Evolutionary conservation across 2,888 invertebrate species (phyloP), one percentile per base, ranked within the genome.

Genomic region (Macrosoma leucophasiata): DNA sequence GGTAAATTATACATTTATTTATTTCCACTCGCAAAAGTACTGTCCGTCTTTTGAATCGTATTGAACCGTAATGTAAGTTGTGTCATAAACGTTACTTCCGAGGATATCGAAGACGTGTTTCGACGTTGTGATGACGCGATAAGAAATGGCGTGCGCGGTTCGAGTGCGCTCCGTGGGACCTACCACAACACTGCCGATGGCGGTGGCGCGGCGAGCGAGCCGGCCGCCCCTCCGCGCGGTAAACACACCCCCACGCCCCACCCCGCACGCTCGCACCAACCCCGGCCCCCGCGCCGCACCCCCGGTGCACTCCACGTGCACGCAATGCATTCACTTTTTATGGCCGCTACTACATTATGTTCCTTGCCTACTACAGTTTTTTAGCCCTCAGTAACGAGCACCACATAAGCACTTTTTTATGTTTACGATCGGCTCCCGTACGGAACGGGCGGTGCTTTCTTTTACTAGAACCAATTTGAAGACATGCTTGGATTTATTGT

Each of bases 101-200:
- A 44, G 34, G 43, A 36, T 32, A 43, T 46, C 39, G 33, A 48
- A 40, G 39, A 62, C 69, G 77, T 75, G 78, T 75, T 71, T 60
- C 60, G 52, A 57, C 67, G 64, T 54, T 62, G 56, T 68, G 69
- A 61, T 58, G 68, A 73, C 73, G 62, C 68, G 74, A 64, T 61
- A 46, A 64, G 58, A 68, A 73, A 63, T 77, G 72, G 43, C 36
- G 52, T 55, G 60, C 59, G 63, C 66, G 58, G 56, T 61, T 62
- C 75, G 70, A 59, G 69, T 71, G 65, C 65, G 53, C 70, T 63
- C 63, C 50, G 58, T 63, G 75, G 82, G 87, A 88, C 88, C 88
- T 88, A 87, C 87, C 87, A 87, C 88, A 88, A 88, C 85, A 88
- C 88, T 79, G 78, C 68, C 74, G 60, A 57, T 62, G 78, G 68